Base-by-base conservation (phyloP, 2,113 vertebrate genomes). In the Nibea coibor region DNA sequence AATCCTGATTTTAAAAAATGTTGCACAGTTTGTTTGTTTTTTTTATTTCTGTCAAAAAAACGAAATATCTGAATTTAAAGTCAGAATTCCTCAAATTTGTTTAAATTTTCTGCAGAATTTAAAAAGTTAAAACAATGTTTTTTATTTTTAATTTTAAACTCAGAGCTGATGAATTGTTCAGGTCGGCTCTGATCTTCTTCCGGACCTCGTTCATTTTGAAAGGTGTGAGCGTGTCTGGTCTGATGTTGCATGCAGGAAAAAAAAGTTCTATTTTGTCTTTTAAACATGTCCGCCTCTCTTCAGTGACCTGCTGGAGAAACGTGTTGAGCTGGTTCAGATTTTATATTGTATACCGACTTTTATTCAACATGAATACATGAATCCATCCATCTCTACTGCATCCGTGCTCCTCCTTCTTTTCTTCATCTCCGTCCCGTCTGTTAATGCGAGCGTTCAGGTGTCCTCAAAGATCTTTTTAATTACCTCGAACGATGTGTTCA, bases 231-330 rank as follows among this genome's bases (percentile, higher is more conserved):
- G 75, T 72, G 74, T 86, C 65, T 11, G 53, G 31, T 77, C 56
- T 71, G 39, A 68, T 72, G 57, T 79, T 88, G 91, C 86, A 89
- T 87, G 88, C 82, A 58, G 56, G 75, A 74, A 43, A 78, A 15
- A 64, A 47, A 24, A 43, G 16, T 24, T 64, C 0, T 68, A 42
- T 61, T 81, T 70, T 75, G 83, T 81, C 31, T 4, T 66, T 26
- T 82, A 43, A 26, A 4, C 11, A 22, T 61, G 70, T 69, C 10
- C 15, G 10, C 22, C 19, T 65, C 16, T 31, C 31, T 66, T 81
- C 71, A 61, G 58, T 54, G 11, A 72, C 48, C 66, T 74, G 72
- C 39, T 22, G 31, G 57, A 43, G 26, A 28, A 43, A n/a, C 58
- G 20, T 26, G 47, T 47, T 57, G 19, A 10, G n/a, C 50, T 63